Base-by-base conservation (phyloP, 2,888 invertebrate species). In the Matsumyia berberina region DNA sequence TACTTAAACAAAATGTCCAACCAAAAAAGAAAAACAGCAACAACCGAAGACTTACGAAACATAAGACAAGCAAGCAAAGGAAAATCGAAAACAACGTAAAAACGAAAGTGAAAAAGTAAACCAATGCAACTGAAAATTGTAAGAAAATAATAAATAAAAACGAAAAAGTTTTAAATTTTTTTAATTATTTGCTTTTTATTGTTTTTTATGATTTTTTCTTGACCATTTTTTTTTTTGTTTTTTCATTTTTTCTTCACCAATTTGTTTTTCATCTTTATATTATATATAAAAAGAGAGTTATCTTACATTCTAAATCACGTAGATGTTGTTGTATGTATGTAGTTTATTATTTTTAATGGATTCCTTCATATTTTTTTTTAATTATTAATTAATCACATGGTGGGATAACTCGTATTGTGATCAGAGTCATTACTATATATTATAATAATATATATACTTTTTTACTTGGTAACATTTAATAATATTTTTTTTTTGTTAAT, bases 341-440 rank as follows among this genome's bases (percentile, higher is more conserved):
- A 86, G 1, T 62, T 74, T 74, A 82, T 86, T 81, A 64, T 82
- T 67, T 72, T 79, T 69, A 77, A 82, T 72, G 72, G 74, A 74
- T 79, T 70, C 57, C 60, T 73, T 83, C 64, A 42, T 73, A 39
- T 72, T 55, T 73, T 64, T 73, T 51, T 70, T 66, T 62, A 81
- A 69, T 73, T 67, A 83, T 88, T 87, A 86, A 87, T 87, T 88
- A 89, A 89, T 89, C 89, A 89, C 89, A 89, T 89, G 89, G 89
- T 89, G 89, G 89, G 89, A 89, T 89, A 89, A 88, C 88, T 89
- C 88, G 88, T 89, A 88, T 88, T 87, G 87, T 88, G 88, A 88
- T 88, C 88, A 88, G 88, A 88, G 87, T 88, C 87, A 86, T 87
- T 87, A 82, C 80, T 85, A 83, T 73, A 78, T 76, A 76, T 80